Evolutionary conservation across 2,888 invertebrate genomes (phyloP).

Genomic region (Cephus pulcher): DNA sequence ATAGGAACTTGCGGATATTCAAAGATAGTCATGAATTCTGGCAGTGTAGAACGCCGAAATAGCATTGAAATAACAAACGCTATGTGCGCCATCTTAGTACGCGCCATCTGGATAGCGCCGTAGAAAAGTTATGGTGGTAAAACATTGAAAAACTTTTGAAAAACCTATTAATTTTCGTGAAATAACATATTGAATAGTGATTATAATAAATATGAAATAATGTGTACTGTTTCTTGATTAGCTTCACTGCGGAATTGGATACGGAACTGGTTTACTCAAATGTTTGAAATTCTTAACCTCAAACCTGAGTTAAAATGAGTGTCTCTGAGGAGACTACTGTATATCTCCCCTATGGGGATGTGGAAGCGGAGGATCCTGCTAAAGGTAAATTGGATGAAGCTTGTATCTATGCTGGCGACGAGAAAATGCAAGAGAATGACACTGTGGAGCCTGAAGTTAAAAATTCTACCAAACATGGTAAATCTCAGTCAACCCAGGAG

Average conservation of each 20-base stretch:
- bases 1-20: neutral
- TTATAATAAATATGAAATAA: constrained; percentile 10
- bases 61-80: constrained; percentile 32
- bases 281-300: constrained; percentile 22
- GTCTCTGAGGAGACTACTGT: constrained; percentile 16
- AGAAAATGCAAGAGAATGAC: neutral
- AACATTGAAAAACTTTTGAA: constrained; percentile 25
- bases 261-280: neutral
- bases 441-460: neutral
- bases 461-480: neutral
- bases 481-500: neutral
- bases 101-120: constrained; percentile 39
- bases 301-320: constrained; percentile 19
- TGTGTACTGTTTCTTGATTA: neutral
- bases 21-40: constrained; percentile 35
- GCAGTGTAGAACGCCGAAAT: constrained; percentile 40
- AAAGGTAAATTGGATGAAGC: neutral
- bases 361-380: neutral
- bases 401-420: neutral
- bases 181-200: neutral
- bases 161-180: constrained; percentile 7
- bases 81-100: constrained; percentile 30
- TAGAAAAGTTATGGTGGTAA: constrained; percentile 25
- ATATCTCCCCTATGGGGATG: constrained; percentile 18
- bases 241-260: neutral